A percentile compares a stretch with the other conserved stretches of the same genome.
Conservation (phyloP, 2,113 vertebrate genomes). For the Cebidichthys violaceus region DNA sequence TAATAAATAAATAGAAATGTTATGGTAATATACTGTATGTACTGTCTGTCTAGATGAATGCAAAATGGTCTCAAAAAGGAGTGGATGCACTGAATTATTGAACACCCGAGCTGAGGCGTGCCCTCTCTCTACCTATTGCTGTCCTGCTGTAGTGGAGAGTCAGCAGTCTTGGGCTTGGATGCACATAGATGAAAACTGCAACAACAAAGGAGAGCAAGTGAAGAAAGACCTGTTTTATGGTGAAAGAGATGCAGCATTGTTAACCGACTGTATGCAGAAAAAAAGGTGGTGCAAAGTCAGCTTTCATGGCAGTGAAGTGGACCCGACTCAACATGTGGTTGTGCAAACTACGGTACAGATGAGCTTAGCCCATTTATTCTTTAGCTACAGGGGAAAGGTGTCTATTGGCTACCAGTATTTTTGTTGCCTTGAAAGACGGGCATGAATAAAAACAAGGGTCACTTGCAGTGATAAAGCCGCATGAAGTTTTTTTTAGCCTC, state of each 20-base stretch:
- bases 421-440: too few species aligned
- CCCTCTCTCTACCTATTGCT: slow-evolving; percentile 20
- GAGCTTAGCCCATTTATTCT: background rate
- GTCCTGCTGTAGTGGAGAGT: slow-evolving; percentile 22
- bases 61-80: slow-evolving; percentile 19
- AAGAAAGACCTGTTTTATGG: background rate
- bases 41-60: background rate
- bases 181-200: background rate
- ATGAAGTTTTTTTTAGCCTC: too few species aligned
- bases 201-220: background rate
- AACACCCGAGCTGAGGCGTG: slow-evolving; percentile 35
- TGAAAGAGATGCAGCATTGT: background rate
- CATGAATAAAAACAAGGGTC: too few species aligned
- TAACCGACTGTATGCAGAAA: background rate
- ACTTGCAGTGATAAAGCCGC: too few species aligned
- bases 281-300: slow-evolving; percentile 5
- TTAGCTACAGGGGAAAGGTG: background rate
- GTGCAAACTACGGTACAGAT: slow-evolving; percentile 8
- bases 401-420: background rate
- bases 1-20: background rate
- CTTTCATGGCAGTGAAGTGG: slow-evolving; percentile 34
- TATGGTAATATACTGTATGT: background rate
- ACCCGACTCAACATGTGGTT: background rate
- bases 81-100: slow-evolving; percentile 51
- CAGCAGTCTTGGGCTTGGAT: background rate